A percentile compares a stretch with the other conserved stretches of the same genome.
phyloP scores from a whole-genome alignment of 2,113 vertebrate genomes.

The Halcyon malimbica region DNA sequence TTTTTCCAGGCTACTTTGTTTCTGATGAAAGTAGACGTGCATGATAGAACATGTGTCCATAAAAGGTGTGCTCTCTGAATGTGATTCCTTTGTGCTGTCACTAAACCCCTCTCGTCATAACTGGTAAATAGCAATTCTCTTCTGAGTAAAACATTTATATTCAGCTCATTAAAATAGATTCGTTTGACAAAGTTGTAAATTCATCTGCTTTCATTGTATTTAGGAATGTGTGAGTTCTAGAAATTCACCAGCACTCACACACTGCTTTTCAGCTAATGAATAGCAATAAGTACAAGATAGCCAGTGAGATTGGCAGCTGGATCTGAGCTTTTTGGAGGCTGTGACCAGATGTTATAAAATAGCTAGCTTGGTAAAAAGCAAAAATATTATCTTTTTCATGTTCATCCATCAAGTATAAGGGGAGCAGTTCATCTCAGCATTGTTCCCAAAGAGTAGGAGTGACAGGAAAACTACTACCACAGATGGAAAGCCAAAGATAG shows the following conservation, averaged over 20 bases:
- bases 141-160: background rate
- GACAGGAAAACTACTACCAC: background rate
- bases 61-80: background rate
- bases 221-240: background rate
- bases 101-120: background rate
- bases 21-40: background rate
- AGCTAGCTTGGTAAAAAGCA: constrained; percentile 15
- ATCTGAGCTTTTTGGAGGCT: constrained; percentile 18
- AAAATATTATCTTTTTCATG: constrained; percentile 8
- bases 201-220: background rate
- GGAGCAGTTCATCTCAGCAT: background rate
- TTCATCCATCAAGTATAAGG: constrained; percentile 4
- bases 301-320: background rate
- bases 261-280: constrained; percentile 43
- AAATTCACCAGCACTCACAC: constrained; percentile 33
- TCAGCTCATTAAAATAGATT: background rate
- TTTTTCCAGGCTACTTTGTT: background rate
- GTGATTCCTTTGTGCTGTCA: background rate
- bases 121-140: background rate
- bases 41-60: background rate
- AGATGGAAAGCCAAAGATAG: background rate
- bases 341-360: constrained; percentile 9
- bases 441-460: constrained; percentile 20
- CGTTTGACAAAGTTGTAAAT: background rate
- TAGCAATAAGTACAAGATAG: constrained; percentile 5